Conservation (phyloP, 1,140 invertebrate genomes). For the Agraylea sexmaculata region DNA sequence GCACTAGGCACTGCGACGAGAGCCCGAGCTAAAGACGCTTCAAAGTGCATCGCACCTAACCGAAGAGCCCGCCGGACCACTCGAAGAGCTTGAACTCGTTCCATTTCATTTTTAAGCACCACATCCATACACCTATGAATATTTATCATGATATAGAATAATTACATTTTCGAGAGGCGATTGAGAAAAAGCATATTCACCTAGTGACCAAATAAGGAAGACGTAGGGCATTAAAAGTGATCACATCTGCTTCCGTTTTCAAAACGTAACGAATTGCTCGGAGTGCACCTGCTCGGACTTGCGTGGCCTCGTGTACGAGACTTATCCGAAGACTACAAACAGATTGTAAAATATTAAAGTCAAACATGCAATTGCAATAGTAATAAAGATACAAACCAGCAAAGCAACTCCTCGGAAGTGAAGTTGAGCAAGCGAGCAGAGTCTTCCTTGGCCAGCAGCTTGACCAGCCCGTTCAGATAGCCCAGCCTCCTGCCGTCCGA, state of each 20-base stretch:
- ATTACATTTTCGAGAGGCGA: neutral
- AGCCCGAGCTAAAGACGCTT: conserved; percentile 53
- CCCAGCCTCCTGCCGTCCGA: conserved; percentile 58
- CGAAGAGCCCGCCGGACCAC: conserved; percentile 58
- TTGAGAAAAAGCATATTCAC: conserved; percentile 38
- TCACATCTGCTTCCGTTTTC: conserved; percentile 61
- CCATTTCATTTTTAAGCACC: conserved; percentile 71
- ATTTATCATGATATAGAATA: neutral
- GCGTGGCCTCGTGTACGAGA: conserved; percentile 73
- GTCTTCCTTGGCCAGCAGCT: conserved; percentile 56
- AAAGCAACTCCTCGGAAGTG: conserved; percentile 63
- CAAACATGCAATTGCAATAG: conserved; percentile 6
- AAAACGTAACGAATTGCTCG: conserved; percentile 76
- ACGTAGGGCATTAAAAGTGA: conserved; percentile 64
- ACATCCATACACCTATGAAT: conserved; percentile 63
- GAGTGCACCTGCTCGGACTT: conserved; percentile 77
- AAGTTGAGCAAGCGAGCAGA: conserved; percentile 52
- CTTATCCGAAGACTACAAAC: conserved; percentile 67
- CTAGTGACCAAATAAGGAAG: conserved; percentile 70
- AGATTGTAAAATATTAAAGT: conserved; percentile 5
- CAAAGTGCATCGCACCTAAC: conserved; percentile 52
- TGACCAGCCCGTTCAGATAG: conserved; percentile 73
- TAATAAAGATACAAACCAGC: conserved; percentile 52
- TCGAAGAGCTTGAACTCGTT: conserved; percentile 79
- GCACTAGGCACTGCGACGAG: conserved; percentile 74